Evolutionary conservation across 2,797 vertebrate genomes (phyloP), one percentile per base, ranked within the genome.

Genomic region (Phoebastria nigripes): DNA sequence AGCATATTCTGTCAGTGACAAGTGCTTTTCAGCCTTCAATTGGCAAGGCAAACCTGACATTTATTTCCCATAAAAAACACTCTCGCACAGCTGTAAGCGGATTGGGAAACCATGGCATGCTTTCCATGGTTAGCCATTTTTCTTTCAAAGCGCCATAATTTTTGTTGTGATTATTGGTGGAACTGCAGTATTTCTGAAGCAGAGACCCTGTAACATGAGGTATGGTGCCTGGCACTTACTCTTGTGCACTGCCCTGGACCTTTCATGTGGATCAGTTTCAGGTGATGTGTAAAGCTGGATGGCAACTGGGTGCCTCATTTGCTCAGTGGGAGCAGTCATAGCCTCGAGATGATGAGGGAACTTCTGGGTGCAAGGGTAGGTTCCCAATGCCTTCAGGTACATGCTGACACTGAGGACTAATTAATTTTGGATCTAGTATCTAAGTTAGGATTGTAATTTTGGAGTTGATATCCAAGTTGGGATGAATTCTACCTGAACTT

Each of bases 301-400:
- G 61, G 49, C 47, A 71, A 39, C 6, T 28, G 15, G 5, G 8
- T 59, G 65, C 25, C 66, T 91, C 15, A 21, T 39, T 51, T 70
- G 3, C 31, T 78, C 0, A 0, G 22, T 55, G 29, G 31, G 19
- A 91, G 39, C 6, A 47, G 12, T 19, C 33, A 49, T 2, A 74
- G 14, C 9, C 24, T 78, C 3, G 2, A 71, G 44, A 56, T 41
- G 15, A 11, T 52, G 41, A 56, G n/a, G 18, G 54, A 69, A 39
- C 22, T 72, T 71, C 15, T 42, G 35, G 4, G 29, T 46, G 26
- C 9, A 56, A 65, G 18, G 14, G 33, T 6, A 37, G 2, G 17
- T 25, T 55, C 31, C 56, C 5, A 12, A 9, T 33, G 16, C 10
- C 14, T 65, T 79, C 46, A 80, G 21, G 31, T n/a, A 69, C 41